These are phyloP conservation scores for Diadegma fenestrale DNA, from an alignment of 2,888 invertebrate genomes.

Conservation along the genomic window DNA sequence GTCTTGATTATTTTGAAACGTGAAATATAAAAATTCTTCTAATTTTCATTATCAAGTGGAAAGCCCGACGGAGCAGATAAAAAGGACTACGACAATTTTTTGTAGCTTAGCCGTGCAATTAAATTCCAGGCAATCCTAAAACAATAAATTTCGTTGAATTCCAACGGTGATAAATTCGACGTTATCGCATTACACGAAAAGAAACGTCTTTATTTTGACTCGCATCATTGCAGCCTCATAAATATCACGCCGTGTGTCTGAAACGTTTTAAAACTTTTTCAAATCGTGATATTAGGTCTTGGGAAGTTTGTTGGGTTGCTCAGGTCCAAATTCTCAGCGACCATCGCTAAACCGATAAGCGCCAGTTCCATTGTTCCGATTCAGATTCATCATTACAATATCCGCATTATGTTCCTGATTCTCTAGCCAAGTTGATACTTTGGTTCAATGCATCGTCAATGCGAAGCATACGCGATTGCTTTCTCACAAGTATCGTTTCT, in stretches of 20 bases:
- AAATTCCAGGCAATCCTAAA: neutral
- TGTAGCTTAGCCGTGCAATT: neutral
- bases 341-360: conserved; percentile 1
- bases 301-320: neutral
- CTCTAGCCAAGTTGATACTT: neutral
- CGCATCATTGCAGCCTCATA: neutral
- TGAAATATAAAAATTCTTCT: no score
- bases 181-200: neutral
- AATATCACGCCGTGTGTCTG: neutral
- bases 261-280: neutral
- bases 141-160: neutral
- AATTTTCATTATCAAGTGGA: no score
- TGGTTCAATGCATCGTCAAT: neutral
- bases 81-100: neutral
- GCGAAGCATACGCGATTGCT: neutral
- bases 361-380: neutral
- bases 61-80: neutral
- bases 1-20: no score
- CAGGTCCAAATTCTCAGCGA: neutral
- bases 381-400: neutral
- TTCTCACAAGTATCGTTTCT: neutral
- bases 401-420: neutral
- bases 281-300: neutral
- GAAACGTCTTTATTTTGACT: neutral
- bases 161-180: neutral